Conservation (phyloP, 1,140 invertebrate genomes). For the Musca vetustissima region DNA sequence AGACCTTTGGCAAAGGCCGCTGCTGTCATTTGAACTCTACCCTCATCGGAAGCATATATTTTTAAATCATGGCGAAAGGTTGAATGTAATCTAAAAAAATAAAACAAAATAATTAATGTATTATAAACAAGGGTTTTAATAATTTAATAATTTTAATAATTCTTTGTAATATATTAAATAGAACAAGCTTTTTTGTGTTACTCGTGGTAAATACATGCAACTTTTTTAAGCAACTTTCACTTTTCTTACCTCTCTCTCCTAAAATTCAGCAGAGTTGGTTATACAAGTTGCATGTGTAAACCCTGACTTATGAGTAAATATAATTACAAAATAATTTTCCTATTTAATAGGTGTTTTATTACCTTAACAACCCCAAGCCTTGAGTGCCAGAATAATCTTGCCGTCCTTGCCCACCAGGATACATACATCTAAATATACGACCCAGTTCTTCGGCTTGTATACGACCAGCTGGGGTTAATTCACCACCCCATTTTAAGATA, state of each 20-base stretch:
- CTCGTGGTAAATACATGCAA: no score
- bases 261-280: no score
- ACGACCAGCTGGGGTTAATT: constrained; percentile 95
- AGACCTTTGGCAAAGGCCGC: constrained; percentile 98
- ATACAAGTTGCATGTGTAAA: no score
- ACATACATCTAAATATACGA: constrained; percentile 98
- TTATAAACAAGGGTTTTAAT: no score
- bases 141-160: background rate
- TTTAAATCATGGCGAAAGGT: constrained; percentile 99
- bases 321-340: no score
- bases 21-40: constrained; percentile 98
- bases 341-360: no score
- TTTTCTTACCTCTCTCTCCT: no score
- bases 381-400: constrained; percentile 75
- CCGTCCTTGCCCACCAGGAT: constrained; percentile 87
- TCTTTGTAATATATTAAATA: background rate
- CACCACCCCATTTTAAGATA: constrained; percentile 99
- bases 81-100: constrained; percentile 81
- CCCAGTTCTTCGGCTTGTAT: constrained; percentile 98
- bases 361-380: constrained; percentile 83
- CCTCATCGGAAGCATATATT: constrained; percentile 99
- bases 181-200: no score
- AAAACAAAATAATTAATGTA: no score
- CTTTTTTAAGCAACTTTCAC: no score
- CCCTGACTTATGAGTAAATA: no score